Conservation (phyloP, 2,888 invertebrate genomes). For the Hirtodrosophila alboralis region DNA sequence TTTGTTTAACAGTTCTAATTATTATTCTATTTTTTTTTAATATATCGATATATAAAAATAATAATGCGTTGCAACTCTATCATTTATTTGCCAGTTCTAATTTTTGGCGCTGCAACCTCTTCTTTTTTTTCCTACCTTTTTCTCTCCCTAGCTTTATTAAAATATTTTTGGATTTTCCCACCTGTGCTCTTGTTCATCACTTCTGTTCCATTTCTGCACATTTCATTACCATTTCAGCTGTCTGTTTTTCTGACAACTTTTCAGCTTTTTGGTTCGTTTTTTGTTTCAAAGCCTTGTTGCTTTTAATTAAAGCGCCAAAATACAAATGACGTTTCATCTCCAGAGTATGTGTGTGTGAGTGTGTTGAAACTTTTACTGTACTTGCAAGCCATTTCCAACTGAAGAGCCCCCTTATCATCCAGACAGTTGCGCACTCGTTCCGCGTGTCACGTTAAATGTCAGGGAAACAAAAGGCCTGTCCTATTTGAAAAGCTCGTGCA, state of each 20-base stretch:
- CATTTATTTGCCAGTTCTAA: neutral
- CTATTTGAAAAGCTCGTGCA: conserved; percentile 50
- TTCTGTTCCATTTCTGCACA: conserved; percentile 12
- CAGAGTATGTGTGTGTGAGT: conserved; percentile 5
- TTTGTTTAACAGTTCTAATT: no score
- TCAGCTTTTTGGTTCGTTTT: conserved; percentile 35
- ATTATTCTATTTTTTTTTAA: no score
- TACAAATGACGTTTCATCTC: conserved; percentile 60
- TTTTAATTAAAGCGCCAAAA: conserved; percentile 74
- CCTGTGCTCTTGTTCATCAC: conserved; percentile 5
- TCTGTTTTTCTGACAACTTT: conserved; percentile 17
- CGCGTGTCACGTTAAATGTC: conserved; percentile 74
- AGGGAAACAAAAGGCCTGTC: conserved; percentile 70
- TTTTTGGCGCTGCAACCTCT: no score
- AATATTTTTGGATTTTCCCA: neutral
- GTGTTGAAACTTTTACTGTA: conserved; percentile 49
- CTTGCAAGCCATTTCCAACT: conserved; percentile 8
- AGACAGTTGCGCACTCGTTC: conserved; percentile 61
- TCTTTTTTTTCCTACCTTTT: no score
- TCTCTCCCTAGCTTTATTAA: neutral
- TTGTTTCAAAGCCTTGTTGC: conserved; percentile 58
- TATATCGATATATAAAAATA: no score
- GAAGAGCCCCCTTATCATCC: conserved; percentile 19
- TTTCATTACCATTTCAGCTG: conserved; percentile 26
- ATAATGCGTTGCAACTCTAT: no score